Conservation (phyloP, 2,797 vertebrate genomes). For the Pseudotriccus pelzelni region DNA sequence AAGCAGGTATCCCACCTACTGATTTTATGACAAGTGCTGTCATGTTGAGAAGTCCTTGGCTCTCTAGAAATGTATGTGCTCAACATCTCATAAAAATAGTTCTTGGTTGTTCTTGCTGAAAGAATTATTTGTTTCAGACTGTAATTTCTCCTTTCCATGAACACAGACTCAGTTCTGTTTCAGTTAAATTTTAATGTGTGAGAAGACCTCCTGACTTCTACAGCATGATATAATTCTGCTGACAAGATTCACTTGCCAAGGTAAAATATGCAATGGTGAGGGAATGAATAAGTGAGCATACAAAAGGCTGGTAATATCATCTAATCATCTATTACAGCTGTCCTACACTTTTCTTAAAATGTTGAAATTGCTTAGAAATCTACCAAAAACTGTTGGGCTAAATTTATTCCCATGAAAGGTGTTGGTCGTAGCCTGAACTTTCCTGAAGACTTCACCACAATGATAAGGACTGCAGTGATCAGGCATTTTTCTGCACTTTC, state of each 20-base stretch:
- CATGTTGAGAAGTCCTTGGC: neutral
- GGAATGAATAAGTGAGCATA: neutral
- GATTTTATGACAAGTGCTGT: neutral
- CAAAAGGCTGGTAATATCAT: neutral
- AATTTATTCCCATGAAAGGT: neutral
- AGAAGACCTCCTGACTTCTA: neutral
- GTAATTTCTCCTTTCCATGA: neutral
- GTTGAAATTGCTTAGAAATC: neutral
- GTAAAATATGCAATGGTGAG: neutral
- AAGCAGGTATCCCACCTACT: slow-evolving; percentile 14
- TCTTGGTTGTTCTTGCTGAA: neutral
- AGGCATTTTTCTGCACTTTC: neutral
- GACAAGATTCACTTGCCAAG: neutral
- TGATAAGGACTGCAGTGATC: neutral
- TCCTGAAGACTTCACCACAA: neutral
- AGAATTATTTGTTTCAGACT: neutral
- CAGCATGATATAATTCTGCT: neutral
- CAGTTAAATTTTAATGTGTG: neutral
- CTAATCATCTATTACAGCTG: neutral
- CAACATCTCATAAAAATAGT: neutral
- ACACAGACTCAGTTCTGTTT: neutral
- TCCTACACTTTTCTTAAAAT: neutral
- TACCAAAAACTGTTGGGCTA: neutral
- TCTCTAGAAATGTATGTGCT: neutral
- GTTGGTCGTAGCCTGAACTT: neutral